Percentiles rank a stretch among this genome's conserved stretches.
Evolutionary conservation across 2,888 invertebrate species (phyloP).

Genomic region (Folsomia candida): DNA sequence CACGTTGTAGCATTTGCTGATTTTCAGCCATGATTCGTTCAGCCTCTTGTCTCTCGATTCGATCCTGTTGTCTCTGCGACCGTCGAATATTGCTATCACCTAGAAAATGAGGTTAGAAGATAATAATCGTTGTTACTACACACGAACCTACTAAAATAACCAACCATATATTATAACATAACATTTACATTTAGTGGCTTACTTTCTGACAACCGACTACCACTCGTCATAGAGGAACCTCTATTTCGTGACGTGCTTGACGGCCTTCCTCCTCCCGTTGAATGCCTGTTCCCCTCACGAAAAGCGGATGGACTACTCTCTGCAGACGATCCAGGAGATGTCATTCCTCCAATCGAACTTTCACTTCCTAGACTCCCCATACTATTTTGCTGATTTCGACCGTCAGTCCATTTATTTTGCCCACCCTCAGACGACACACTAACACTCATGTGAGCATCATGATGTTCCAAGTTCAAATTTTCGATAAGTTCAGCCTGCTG

Average conservation of each 20-base stretch:
- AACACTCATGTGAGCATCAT: conserved; percentile 10
- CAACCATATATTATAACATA: background rate
- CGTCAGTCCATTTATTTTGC: conserved; percentile 11
- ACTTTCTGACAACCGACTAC: conserved; percentile 21
- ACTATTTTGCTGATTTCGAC: background rate
- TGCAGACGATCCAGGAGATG: background rate
- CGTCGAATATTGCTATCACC: conserved; percentile 49
- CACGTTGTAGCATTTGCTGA: conserved; percentile 52
- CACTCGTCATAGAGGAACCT: background rate
- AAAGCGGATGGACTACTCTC: conserved; percentile 25
- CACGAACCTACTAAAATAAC: background rate
- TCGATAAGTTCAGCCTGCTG: conserved; percentile 60
- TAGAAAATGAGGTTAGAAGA: background rate
- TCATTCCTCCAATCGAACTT: background rate
- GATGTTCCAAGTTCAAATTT: conserved; percentile 49
- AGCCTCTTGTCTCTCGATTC: conserved; percentile 52
- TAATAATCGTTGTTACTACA: background rate
- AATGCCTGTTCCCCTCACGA: background rate
- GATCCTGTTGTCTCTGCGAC: conserved; percentile 53
- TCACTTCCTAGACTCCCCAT: background rate
- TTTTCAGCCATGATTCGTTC: conserved; percentile 53
- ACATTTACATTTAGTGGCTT: too few species aligned
- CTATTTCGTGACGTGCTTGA: too few species aligned
- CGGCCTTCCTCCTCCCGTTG: conserved; percentile 5
- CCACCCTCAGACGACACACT: conserved; percentile 19